Evolutionary conservation across 2,888 invertebrate species (phyloP).

Genomic region (Cephalotes varians): DNA sequence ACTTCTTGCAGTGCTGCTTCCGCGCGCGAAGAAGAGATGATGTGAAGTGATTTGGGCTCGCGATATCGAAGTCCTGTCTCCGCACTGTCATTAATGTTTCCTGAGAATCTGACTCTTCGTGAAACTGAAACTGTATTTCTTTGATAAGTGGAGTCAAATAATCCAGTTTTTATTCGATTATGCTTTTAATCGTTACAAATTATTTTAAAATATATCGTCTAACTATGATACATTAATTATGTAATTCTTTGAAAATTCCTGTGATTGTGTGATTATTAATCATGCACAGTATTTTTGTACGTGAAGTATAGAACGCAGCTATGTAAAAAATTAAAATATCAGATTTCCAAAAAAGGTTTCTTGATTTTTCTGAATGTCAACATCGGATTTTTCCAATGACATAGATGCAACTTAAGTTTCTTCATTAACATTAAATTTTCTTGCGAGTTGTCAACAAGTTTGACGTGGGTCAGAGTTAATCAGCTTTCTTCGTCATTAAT

Average conservation of each 20-base stretch:
- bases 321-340: no score
- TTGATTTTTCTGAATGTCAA: no score
- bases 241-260: background rate
- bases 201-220: background rate
- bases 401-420: no score
- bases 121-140: background rate
- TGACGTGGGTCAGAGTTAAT: no score
- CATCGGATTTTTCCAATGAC: no score
- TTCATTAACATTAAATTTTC: no score
- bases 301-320: no score
- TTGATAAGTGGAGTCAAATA: background rate
- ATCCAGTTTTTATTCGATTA: background rate
- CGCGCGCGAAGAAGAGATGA: slow-evolving; percentile 3
- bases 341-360: no score
- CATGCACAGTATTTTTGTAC: background rate
- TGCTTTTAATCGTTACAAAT: background rate
- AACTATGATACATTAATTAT: background rate
- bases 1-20: slow-evolving; percentile 11
- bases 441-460: no score
- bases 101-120: background rate
- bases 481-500: no score
- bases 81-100: background rate
- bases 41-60: background rate
- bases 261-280: background rate
- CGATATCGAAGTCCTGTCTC: background rate